phyloP scores from a whole-genome alignment of 2,797 vertebrate species.

The Buphagus erythrorhynchus region DNA sequence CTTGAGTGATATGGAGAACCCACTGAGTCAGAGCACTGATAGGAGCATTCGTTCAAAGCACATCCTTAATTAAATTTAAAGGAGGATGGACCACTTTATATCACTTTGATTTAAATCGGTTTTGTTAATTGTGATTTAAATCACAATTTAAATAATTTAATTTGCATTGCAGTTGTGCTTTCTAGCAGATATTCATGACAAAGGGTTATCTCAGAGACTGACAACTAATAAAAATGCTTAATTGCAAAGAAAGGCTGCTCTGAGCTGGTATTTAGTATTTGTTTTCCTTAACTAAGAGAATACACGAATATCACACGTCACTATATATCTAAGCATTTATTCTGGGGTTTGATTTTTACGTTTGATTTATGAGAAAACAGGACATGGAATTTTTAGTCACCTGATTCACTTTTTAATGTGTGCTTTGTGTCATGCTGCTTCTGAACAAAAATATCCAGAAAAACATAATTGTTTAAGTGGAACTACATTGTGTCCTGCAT shows the following conservation, averaged over 20 bases:
- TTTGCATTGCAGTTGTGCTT: not conserved
- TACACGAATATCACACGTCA: not conserved
- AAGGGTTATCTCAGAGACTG: not conserved
- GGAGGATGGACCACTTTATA: not conserved
- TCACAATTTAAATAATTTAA: not conserved
- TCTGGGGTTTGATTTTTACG: not conserved
- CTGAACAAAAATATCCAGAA: not conserved
- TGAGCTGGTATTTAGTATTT: not conserved
- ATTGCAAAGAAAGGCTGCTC: not conserved
- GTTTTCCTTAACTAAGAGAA: not conserved
- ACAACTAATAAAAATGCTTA: not conserved
- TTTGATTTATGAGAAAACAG: not conserved
- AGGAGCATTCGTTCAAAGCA: not conserved
- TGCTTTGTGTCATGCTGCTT: not conserved
- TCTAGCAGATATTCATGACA: not conserved
- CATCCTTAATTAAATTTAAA: slow-evolving; percentile 35
- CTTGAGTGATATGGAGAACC: not conserved
- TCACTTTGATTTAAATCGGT: not conserved
- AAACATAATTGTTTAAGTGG: not conserved
- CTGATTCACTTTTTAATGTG: not conserved
- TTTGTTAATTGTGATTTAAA: slow-evolving; percentile 19
- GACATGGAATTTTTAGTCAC: not conserved
- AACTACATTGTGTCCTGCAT: not conserved
- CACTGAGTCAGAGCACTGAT: not conserved
- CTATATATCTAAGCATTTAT: not conserved